Percentiles rank a stretch among this genome's conserved stretches.
These are phyloP conservation scores for Conger conger DNA, from an alignment of 2,113 vertebrate species.

Conservation along the genomic window DNA sequence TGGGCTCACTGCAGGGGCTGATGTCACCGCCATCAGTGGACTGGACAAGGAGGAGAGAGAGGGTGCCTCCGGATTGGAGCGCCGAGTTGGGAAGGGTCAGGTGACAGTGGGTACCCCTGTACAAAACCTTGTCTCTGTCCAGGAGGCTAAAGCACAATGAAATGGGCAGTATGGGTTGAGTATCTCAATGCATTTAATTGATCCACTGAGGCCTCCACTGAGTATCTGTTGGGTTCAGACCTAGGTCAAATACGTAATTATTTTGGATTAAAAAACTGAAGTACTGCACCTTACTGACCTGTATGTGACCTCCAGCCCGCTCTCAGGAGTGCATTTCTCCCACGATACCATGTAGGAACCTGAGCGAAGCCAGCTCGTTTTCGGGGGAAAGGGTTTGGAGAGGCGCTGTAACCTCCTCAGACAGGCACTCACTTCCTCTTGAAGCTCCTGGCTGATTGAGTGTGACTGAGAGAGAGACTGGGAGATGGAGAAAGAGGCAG, in stretches of 20 bases:
- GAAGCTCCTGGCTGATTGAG: conserved; percentile 44
- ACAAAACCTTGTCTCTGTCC: conserved; percentile 42
- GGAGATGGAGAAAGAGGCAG: not conserved
- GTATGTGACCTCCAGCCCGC: conserved; percentile 52
- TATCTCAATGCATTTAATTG: too few relatives aligned
- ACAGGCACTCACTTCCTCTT: conserved; percentile 51
- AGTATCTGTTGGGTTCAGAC: not conserved
- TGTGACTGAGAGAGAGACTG: conserved; percentile 43
- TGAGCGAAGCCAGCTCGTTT: conserved; percentile 21
- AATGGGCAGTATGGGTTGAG: not conserved
- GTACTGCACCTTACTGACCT: conserved; percentile 36
- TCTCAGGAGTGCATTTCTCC: conserved; percentile 42
- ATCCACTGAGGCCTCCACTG: too few relatives aligned
- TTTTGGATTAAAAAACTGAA: too few relatives aligned
- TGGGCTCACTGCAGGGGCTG: conserved; percentile 46
- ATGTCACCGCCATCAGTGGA: conserved; percentile 48
- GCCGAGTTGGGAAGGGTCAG: conserved; percentile 32
- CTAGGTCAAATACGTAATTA: too few relatives aligned
- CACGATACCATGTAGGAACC: conserved; percentile 43
- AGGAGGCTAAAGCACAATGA: conserved; percentile 42
- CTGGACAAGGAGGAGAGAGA: conserved; percentile 40
- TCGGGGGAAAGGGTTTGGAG: conserved; percentile 45
- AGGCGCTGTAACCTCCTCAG: conserved; percentile 48
- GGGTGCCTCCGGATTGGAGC: conserved; percentile 16
- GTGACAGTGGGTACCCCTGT: conserved; percentile 43